Percentiles rank a stretch among this genome's conserved stretches.
Evolutionary conservation across 1,140 invertebrate genomes (phyloP).

Genomic region (Delia radicum): DNA sequence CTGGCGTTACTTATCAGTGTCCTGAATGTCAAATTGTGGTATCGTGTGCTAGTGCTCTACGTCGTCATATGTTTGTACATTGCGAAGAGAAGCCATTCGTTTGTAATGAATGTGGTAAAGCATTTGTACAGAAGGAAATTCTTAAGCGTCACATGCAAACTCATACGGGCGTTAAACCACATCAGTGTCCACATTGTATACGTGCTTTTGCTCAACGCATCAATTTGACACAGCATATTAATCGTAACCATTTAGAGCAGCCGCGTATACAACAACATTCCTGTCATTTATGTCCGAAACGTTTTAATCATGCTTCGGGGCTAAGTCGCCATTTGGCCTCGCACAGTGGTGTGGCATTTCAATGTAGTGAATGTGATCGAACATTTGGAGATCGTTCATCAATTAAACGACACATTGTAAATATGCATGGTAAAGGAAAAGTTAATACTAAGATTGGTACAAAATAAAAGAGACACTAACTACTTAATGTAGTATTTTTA

Average conservation of each 20-base stretch:
- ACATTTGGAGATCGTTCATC: slow-evolving; percentile 73
- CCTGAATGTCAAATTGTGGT: slow-evolving; percentile 77
- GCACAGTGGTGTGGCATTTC: slow-evolving; percentile 68
- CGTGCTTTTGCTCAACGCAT: slow-evolving; percentile 74
- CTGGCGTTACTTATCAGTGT: slow-evolving; percentile 57
- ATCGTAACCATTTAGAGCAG: slow-evolving; percentile 62
- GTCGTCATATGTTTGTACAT: slow-evolving; percentile 76
- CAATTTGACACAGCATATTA: slow-evolving; percentile 65
- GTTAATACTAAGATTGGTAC: too few relatives aligned
- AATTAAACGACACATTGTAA: slow-evolving; percentile 61
- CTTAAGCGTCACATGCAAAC: slow-evolving; percentile 79
- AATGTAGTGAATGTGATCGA: slow-evolving; percentile 67
- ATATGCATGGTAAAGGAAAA: slow-evolving; percentile 32
- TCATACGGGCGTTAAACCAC: slow-evolving; percentile 83
- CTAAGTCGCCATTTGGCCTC: slow-evolving; percentile 70
- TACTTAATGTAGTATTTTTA: too few relatives aligned
- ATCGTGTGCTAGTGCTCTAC: slow-evolving; percentile 75
- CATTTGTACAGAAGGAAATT: slow-evolving; percentile 79
- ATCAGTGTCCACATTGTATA: slow-evolving; percentile 72
- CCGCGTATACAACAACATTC: slow-evolving; percentile 64
- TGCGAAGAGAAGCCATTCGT: slow-evolving; percentile 76
- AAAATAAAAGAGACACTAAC: too few relatives aligned
- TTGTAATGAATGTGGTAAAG: slow-evolving; percentile 70
- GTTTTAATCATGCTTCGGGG: slow-evolving; percentile 60
- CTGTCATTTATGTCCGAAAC: slow-evolving; percentile 68